These are phyloP conservation scores for Lordiphosa fenestrarum DNA, from an alignment of 2,888 invertebrate genomes.

Conservation along the genomic window DNA sequence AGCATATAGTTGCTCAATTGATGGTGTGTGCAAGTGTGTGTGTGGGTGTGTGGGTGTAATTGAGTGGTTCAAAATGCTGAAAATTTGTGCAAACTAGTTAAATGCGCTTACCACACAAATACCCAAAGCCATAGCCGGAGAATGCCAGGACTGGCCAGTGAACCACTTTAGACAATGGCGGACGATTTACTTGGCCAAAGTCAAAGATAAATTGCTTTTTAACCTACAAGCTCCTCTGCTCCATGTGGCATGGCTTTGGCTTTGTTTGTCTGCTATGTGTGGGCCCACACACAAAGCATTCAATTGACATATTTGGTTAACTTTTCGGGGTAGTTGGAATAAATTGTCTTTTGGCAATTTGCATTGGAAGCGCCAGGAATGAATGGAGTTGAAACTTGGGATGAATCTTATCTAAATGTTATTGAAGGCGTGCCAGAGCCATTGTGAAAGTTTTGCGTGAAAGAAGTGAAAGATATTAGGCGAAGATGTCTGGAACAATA, in stretches of 20 bases:
- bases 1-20: slow-evolving; percentile 52
- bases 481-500: slow-evolving; percentile 29
- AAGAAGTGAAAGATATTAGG: slow-evolving; percentile 3
- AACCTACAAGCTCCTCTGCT: slow-evolving; percentile 58
- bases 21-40: slow-evolving; percentile 28
- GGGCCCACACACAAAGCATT: slow-evolving; percentile 34
- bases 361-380: slow-evolving; percentile 47
- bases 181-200: slow-evolving; percentile 63
- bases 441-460: slow-evolving; percentile 28
- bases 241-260: slow-evolving; percentile 37
- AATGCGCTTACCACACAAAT: slow-evolving; percentile 46
- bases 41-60: slow-evolving; percentile 41
- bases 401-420: slow-evolving; percentile 41
- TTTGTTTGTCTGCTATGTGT: slow-evolving; percentile 43
- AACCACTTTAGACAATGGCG: slow-evolving; percentile 67
- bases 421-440: slow-evolving; percentile 30
- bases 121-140: slow-evolving; percentile 1
- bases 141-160: slow-evolving; percentile 22
- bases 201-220: slow-evolving; percentile 73
- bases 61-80: slow-evolving; percentile 62
- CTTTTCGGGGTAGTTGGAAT: slow-evolving; percentile 51
- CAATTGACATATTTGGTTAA: slow-evolving; percentile 49
- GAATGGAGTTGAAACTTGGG: slow-evolving; percentile 9
- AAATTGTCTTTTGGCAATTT: slow-evolving; percentile 62
- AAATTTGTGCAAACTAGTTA: slow-evolving; percentile 61